These are phyloP conservation scores for Todus mexicanus DNA, from an alignment of 2,797 vertebrate species.

Conservation along the genomic window DNA sequence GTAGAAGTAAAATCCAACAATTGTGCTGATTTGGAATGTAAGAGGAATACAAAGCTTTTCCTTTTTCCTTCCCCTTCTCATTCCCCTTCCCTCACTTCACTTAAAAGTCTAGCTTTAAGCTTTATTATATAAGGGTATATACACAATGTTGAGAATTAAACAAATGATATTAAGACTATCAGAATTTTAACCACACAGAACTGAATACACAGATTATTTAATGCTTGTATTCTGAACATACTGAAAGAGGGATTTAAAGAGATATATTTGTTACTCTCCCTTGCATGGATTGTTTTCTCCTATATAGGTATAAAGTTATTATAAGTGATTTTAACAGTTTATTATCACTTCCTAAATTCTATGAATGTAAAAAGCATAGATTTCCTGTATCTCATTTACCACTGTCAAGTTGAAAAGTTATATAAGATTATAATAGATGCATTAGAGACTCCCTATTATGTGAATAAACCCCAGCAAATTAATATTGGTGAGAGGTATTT, in stretches of 20 bases:
- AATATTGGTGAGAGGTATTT: slow-evolving; percentile 10
- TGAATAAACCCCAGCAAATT: slow-evolving; percentile 34
- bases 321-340: background rate
- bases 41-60: background rate
- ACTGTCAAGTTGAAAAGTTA: background rate
- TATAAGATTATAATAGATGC: slow-evolving; percentile 17
- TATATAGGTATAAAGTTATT: background rate
- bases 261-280: background rate
- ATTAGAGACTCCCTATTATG: background rate
- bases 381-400: slow-evolving; percentile 15
- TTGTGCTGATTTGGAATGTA: background rate
- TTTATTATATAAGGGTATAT: background rate
- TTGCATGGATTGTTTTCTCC: background rate
- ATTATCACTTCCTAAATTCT: background rate
- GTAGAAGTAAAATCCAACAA: background rate
- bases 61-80: fast-evolving
- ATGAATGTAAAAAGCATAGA: background rate
- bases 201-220: background rate
- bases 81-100: background rate
- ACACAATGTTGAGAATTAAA: background rate
- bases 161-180: background rate
- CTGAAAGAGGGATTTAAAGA: background rate
- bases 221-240: background rate
- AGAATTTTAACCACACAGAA: background rate
- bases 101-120: background rate